Percentiles rank a stretch among this genome's conserved stretches.
phyloP scores from a whole-genome alignment of 2,888 invertebrate genomes.

The Aphelenchoides bicaudatus region DNA sequence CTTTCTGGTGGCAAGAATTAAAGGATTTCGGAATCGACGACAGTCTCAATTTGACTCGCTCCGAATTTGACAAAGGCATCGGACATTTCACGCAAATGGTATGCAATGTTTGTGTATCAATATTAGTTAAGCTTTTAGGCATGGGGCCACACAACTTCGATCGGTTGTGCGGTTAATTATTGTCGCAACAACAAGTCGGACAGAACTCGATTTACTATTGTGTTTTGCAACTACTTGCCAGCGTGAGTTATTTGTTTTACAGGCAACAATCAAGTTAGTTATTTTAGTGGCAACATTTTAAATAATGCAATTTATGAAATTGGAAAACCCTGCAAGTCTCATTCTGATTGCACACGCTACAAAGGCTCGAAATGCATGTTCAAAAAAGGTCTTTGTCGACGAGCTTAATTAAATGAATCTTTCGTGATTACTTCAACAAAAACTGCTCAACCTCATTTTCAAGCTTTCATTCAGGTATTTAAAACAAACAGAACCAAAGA shows the following conservation, averaged over 20 bases:
- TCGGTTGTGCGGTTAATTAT: slow-evolving; percentile 26
- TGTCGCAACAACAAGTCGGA: slow-evolving; percentile 18
- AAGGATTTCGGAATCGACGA: slow-evolving; percentile 22
- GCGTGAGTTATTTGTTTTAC: slow-evolving; percentile 24
- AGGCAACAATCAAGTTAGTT: slow-evolving; percentile 11
- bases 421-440: no score
- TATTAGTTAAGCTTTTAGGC: slow-evolving; percentile 16
- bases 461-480: no score
- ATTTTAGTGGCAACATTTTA: slow-evolving; percentile 25
- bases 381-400: slow-evolving; percentile 14
- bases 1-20: slow-evolving; percentile 28
- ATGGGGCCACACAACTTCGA: slow-evolving; percentile 21
- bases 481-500: no score
- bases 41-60: slow-evolving; percentile 17
- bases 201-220: slow-evolving; percentile 10
- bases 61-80: slow-evolving; percentile 20
- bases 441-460: no score
- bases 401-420: no score
- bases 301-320: slow-evolving; percentile 20
- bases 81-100: slow-evolving; percentile 19
- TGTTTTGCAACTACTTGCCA: slow-evolving; percentile 27
- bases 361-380: slow-evolving; percentile 8
- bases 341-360: slow-evolving; percentile 15
- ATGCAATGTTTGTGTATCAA: slow-evolving; percentile 4
- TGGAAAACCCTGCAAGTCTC: slow-evolving; percentile 21